Conservation (phyloP, 2,113 vertebrate species). For the Gallinago undulata region DNA sequence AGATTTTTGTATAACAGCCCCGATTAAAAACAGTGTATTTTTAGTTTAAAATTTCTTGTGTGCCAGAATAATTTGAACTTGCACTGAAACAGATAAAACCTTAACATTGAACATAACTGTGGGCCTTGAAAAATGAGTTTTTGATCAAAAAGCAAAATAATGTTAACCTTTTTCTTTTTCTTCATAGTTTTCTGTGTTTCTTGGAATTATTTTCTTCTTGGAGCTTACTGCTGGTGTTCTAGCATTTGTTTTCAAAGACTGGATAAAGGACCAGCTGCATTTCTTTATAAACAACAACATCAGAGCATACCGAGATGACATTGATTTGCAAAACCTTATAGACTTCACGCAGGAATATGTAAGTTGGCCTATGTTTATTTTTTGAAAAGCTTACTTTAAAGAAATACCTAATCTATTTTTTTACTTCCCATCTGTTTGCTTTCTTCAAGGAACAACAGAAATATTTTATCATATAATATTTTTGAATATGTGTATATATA, state of each 20-base stretch:
- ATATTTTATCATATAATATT: not conserved
- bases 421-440: not conserved
- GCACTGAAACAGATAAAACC: not conserved
- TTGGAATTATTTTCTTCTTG: conserved; percentile 99
- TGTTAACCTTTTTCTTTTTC: not conserved
- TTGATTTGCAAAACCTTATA: conserved; percentile 98
- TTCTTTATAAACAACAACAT: conserved; percentile 99
- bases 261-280: conserved; percentile 99
- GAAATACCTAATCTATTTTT: not conserved
- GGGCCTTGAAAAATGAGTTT: not conserved
- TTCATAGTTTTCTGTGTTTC: conserved; percentile 93
- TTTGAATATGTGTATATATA: not conserved
- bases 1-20: not conserved
- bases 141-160: not conserved
- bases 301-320: conserved; percentile 95
- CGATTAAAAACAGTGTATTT: not conserved
- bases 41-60: not conserved
- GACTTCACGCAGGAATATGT: conserved; percentile 99
- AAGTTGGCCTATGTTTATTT: conserved; percentile 61
- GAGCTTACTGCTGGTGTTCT: conserved; percentile 95
- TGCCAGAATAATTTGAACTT: not conserved
- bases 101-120: not conserved
- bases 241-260: conserved; percentile 99
- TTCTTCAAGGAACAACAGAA: conserved; percentile 1
- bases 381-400: not conserved